phyloP scores from a whole-genome alignment of 2,113 vertebrate genomes.

The Mus pahari region DNA sequence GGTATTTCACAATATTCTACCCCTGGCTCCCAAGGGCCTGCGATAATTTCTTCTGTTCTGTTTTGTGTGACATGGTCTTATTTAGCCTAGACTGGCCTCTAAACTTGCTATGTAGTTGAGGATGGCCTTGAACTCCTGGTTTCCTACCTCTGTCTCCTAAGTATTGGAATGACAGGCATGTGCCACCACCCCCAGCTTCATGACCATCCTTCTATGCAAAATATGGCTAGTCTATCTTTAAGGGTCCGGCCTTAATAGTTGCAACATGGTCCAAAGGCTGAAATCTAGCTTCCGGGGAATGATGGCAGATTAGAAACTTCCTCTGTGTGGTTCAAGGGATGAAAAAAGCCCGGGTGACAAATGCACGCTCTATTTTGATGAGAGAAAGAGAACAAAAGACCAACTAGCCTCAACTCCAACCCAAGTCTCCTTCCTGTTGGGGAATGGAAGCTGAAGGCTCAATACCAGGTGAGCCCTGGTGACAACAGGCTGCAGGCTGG shows the following conservation, averaged over 20 bases:
- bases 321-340: background rate
- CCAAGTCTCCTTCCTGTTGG: background rate
- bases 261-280: background rate
- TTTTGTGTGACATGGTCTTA: background rate
- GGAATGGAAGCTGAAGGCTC: background rate
- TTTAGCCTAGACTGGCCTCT: background rate
- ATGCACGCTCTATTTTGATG: background rate
- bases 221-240: background rate
- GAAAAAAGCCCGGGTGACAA: background rate
- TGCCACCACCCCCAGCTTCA: background rate
- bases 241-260: background rate
- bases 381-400: background rate
- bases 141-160: background rate
- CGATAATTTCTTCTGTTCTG: background rate
- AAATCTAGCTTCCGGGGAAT: background rate
- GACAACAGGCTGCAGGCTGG: background rate
- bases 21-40: background rate
- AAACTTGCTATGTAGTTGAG: background rate
- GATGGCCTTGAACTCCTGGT: background rate
- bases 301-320: background rate
- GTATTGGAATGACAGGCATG: background rate
- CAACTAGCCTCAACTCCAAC: background rate
- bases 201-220: background rate
- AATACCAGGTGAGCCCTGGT: background rate
- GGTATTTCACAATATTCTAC: background rate